Evolutionary conservation across 2,113 vertebrate genomes (phyloP).

Genomic region (Aphelocoma coerulescens): DNA sequence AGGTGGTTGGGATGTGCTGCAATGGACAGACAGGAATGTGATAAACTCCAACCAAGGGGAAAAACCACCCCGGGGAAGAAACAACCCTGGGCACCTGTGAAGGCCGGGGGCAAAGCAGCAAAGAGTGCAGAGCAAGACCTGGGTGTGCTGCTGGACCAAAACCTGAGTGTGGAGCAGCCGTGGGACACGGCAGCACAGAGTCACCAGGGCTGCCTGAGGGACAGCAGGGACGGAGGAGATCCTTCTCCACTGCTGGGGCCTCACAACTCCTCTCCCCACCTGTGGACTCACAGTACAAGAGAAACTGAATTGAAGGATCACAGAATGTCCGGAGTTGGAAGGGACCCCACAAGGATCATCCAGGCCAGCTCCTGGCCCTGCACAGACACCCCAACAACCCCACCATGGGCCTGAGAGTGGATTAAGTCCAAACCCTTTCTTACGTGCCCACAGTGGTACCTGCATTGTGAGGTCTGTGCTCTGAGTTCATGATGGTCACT

Average conservation of each 20-base stretch:
- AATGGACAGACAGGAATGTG: neutral
- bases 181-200: neutral
- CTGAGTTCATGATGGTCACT: fast-evolving
- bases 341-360: neutral
- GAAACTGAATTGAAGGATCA: neutral
- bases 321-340: neutral
- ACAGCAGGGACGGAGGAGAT: neutral
- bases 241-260: neutral
- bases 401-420: neutral
- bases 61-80: neutral
- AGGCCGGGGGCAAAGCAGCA: neutral
- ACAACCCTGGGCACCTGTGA: fast-evolving
- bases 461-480: neutral
- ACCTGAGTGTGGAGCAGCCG: neutral
- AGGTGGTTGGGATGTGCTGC: neutral
- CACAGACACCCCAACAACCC: neutral
- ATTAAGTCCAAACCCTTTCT: neutral
- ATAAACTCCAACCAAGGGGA: neutral
- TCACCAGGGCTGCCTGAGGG: neutral
- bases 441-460: neutral
- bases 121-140: neutral
- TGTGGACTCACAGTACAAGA: fast-evolving
- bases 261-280: neutral
- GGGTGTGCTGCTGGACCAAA: neutral
- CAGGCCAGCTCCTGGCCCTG: neutral